These are phyloP conservation scores for Chydorus sphaericus DNA, from an alignment of 2,888 invertebrate genomes.

Conservation along the genomic window DNA sequence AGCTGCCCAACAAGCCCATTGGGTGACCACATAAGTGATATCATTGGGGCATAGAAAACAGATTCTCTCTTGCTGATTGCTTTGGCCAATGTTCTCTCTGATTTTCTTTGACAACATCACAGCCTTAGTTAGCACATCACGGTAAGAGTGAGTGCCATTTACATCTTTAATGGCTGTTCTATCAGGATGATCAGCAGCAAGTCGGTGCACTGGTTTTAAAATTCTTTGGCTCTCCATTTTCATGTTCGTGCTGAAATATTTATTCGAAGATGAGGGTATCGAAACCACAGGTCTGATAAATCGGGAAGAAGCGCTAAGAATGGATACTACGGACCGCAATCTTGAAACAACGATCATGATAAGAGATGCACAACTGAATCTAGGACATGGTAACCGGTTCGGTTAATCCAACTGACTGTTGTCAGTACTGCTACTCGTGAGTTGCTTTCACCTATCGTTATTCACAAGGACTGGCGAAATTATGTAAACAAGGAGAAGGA, in stretches of 20 bases:
- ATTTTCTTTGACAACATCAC: neutral
- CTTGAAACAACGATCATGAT: too few species aligned
- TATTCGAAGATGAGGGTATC: conserved; percentile 41
- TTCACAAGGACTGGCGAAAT: too few species aligned
- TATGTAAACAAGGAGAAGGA: too few species aligned
- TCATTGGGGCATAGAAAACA: conserved; percentile 67
- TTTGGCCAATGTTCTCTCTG: neutral
- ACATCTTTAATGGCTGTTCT: conserved; percentile 52
- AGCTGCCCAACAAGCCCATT: conserved; percentile 82
- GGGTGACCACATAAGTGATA: conserved; percentile 58
- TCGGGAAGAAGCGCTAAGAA: too few species aligned
- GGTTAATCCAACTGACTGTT: too few species aligned
- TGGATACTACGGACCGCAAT: too few species aligned
- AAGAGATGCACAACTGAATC: too few species aligned
- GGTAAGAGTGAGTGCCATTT: conserved; percentile 56
- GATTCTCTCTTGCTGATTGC: conserved; percentile 27
- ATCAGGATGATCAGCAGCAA: neutral
- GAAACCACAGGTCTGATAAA: conserved; percentile 43
- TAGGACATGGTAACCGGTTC: too few species aligned
- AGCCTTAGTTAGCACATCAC: conserved; percentile 25
- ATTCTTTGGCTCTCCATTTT: neutral
- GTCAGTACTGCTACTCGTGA: too few species aligned
- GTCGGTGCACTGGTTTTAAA: conserved; percentile 1
- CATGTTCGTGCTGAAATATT: neutral
- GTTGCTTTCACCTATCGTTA: too few species aligned